Evolutionary conservation across 2,888 invertebrate genomes (phyloP).

Genomic region (Nymphalis urticae): DNA sequence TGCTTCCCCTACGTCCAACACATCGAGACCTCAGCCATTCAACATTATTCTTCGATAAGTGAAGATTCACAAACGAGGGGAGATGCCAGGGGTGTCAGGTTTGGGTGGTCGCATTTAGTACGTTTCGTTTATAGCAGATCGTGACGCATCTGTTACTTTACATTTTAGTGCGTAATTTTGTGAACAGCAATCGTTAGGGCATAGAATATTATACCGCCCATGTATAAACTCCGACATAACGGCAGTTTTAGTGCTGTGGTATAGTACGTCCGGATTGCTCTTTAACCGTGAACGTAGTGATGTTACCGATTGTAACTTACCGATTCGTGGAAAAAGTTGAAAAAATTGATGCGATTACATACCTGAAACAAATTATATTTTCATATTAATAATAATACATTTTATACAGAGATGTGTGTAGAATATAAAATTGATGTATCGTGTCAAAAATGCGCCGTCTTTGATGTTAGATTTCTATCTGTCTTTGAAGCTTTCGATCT

Average conservation of each 20-base stretch:
- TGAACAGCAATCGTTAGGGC: slow-evolving; percentile 48
- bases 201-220: slow-evolving; percentile 21
- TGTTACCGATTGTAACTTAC: slow-evolving; percentile 11
- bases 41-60: slow-evolving; percentile 41
- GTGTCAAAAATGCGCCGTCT: slow-evolving; percentile 12
- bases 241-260: slow-evolving; percentile 8
- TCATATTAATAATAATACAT: neutral
- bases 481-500: slow-evolving; percentile 21
- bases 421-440: neutral
- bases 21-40: slow-evolving; percentile 59
- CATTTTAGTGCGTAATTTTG: slow-evolving; percentile 69
- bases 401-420: neutral
- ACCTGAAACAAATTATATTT: slow-evolving; percentile 27
- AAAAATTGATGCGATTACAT: slow-evolving; percentile 18
- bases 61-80: slow-evolving; percentile 40
- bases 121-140: slow-evolving; percentile 71
- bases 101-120: slow-evolving; percentile 60
- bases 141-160: slow-evolving; percentile 77
- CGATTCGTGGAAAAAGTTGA: neutral
- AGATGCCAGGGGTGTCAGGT: slow-evolving; percentile 53
- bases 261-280: neutral
- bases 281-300: neutral
- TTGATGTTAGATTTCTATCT: slow-evolving; percentile 22
- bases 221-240: slow-evolving; percentile 11
- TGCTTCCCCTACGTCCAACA: slow-evolving; percentile 67